Percentiles rank a stretch among this genome's conserved stretches.
phyloP scores from a whole-genome alignment of 2,797 vertebrate species.

The Spinus olivaceus region DNA sequence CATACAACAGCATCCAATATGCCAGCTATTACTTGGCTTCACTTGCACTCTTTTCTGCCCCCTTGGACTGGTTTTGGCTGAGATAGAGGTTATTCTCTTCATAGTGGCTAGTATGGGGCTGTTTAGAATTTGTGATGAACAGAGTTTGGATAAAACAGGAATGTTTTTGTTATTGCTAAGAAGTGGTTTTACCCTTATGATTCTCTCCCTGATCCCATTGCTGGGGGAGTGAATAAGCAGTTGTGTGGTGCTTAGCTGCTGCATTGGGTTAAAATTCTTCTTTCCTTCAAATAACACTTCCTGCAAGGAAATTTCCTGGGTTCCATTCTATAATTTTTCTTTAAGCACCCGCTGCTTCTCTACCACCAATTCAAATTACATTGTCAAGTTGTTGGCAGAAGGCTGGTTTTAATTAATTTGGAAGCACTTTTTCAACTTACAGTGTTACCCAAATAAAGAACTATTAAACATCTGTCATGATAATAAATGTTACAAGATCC shows the following conservation, averaged over 20 bases:
- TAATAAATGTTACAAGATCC: background rate
- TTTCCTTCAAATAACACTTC: background rate
- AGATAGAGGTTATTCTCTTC: background rate
- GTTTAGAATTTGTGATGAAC: background rate
- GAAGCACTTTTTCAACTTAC: background rate
- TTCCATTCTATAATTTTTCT: background rate
- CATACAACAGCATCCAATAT: background rate
- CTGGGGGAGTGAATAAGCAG: background rate
- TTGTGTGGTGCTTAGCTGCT: background rate
- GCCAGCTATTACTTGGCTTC: background rate
- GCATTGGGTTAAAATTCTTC: background rate
- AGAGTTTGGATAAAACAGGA: background rate
- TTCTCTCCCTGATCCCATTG: background rate
- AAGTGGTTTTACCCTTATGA: background rate
- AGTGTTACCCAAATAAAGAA: background rate
- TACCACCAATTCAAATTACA: background rate
- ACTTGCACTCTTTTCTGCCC: background rate
- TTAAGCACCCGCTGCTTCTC: background rate
- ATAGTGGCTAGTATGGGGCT: background rate
- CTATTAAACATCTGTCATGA: background rate
- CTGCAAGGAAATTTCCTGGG: background rate
- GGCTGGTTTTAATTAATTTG: background rate
- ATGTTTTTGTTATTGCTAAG: accelerated
- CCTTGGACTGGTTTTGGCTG: background rate
- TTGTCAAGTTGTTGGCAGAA: background rate